Evolutionary conservation across 2,888 invertebrate species (phyloP), one percentile per base, ranked within the genome.

Genomic region (Tenthredo scrophulariae): DNA sequence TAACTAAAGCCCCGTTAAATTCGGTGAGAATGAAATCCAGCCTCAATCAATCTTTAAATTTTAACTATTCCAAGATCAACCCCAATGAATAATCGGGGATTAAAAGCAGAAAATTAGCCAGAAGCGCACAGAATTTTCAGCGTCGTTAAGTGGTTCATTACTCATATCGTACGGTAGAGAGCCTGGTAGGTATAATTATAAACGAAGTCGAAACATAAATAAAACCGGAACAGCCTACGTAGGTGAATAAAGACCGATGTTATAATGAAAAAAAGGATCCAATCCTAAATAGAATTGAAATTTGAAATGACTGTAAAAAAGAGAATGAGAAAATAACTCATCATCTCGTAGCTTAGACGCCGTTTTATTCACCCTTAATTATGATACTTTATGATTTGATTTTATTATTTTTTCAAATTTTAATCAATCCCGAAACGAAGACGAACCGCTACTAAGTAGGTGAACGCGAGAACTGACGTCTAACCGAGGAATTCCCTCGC

Each of bases 401-500:
- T 26, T 26, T 58, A 4, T 58, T 58, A 10, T 10, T 22, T 26
- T 26, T 65, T 26, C 13, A 13, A 18, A n/a, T 70, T 74, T 74
- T 22, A 40, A 74, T 74, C 26, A 43, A 74, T n/a, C 15, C n/a
- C 40, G 43, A 40, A 86, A 84, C 85, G 87, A 86, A 86, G 86
- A 87, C 84, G 86, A 87, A 6, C 58, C 74, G 74, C 58, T 62
- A 37, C 70, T 85, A 84, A 43, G 74, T 65, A 58, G 43, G 50
- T 84, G 72, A 84, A 74, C 72, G 65, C 58, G 85, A 85, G 85
- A 83, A 72, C 85, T 85, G 85, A 72, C 33, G 43, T 54, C 72
- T 82, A 40, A 40, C 84, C 13, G 62, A 88, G 86, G 80, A 80
- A 80, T 80, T 84, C 84, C 87, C 87, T 87, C 87, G 67, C 46